These are phyloP conservation scores for Lobophora halterata DNA, from an alignment of 2,888 invertebrate genomes.

Conservation along the genomic window DNA sequence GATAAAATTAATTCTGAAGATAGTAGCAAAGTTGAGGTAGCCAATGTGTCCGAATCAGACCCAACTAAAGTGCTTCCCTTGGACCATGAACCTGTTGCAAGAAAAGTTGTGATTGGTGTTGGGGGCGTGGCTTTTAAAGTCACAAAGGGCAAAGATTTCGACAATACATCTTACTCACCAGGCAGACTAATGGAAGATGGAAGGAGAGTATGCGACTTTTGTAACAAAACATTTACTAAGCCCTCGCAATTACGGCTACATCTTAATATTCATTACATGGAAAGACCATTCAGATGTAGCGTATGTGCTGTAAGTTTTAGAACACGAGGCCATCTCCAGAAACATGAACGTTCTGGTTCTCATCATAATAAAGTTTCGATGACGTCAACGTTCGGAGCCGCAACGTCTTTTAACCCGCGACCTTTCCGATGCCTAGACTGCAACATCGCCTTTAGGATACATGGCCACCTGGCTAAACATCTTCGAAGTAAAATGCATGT, in stretches of 20 bases:
- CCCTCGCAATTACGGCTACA: constrained; percentile 94
- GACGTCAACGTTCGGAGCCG: constrained; percentile 91
- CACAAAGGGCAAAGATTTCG: constrained; percentile 76
- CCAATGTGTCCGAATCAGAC: constrained; percentile 53
- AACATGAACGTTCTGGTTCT: constrained; percentile 94
- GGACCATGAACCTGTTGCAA: constrained; percentile 73
- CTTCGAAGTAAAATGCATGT: constrained; percentile 97
- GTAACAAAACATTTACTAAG: constrained; percentile 95
- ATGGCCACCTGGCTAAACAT: constrained; percentile 98
- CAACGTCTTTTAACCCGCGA: constrained; percentile 94
- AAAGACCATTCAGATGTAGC: constrained; percentile 94
- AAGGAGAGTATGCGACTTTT: constrained; percentile 90
- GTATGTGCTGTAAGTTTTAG: constrained; percentile 95
- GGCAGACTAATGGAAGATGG: constrained; percentile 85
- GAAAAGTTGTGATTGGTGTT: constrained; percentile 83
- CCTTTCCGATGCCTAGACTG: constrained; percentile 98
- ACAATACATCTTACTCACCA: constrained; percentile 69
- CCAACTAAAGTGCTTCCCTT: constrained; percentile 53
- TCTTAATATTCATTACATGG: constrained; percentile 97
- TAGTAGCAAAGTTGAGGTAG: constrained; percentile 49
- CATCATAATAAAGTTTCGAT: constrained; percentile 96
- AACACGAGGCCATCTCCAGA: constrained; percentile 94
- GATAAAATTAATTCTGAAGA: constrained; percentile 55
- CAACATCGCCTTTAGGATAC: constrained; percentile 97
- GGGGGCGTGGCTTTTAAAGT: constrained; percentile 83